phyloP scores from a whole-genome alignment of 2,113 vertebrate genomes.

The Brachyistius frenatus region DNA sequence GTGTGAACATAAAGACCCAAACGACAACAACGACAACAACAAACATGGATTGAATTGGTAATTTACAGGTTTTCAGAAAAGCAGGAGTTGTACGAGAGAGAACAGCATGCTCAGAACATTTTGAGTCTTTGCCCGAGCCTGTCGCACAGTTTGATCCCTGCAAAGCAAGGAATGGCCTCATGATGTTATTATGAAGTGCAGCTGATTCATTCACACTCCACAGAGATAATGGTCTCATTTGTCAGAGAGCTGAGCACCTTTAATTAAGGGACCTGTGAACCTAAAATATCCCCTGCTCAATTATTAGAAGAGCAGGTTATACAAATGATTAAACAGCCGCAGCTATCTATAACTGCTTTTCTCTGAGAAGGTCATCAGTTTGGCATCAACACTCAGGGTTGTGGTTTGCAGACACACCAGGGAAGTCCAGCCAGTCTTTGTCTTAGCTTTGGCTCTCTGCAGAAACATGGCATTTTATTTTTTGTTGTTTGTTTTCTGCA shows the following conservation, averaged over 20 bases:
- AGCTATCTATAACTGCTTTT: neutral
- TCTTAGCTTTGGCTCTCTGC: neutral
- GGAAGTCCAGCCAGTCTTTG: neutral
- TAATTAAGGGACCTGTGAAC: constrained; percentile 66
- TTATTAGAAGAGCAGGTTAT: constrained; percentile 50
- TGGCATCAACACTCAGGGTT: neutral
- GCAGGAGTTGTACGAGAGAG: neutral
- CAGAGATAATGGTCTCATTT: constrained; percentile 75
- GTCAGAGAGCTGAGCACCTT: constrained; percentile 60
- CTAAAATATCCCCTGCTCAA: constrained; percentile 64
- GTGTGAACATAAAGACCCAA: neutral
- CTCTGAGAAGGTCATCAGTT: neutral
- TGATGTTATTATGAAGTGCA: constrained; percentile 60
- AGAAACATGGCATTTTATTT: neutral
- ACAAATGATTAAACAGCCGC: constrained; percentile 47
- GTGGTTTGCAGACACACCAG: neutral
- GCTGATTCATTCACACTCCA: constrained; percentile 57
- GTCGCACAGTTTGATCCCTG: constrained; percentile 10
- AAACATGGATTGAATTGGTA: neutral
- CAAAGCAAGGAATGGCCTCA: constrained; percentile 51
- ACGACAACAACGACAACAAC: neutral
- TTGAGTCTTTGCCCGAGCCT: neutral
- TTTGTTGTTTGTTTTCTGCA: neutral
- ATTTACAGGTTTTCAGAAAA: neutral
- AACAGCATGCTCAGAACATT: constrained; percentile 11